Evolutionary conservation across 2,113 vertebrate genomes (phyloP), one percentile per base, ranked within the genome.

Genomic region (Boleophthalmus pectinirostris): DNA sequence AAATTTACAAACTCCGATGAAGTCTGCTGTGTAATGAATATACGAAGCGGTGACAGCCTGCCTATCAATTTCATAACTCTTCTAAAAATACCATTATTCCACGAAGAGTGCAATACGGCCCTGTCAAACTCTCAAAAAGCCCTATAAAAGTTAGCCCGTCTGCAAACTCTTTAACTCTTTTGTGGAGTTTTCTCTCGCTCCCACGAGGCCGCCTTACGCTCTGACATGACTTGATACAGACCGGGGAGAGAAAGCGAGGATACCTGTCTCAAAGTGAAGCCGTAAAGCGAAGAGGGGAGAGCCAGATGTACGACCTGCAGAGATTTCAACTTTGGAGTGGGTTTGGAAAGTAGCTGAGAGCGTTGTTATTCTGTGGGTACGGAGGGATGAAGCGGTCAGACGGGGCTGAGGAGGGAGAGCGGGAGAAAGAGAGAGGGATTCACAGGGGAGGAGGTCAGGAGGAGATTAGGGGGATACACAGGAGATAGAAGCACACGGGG

Each of bases 321-420:
- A 43, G 38, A 43, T 47, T 72, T 68, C 65, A 69, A 25, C 72
- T 83, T 15, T 83, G 82, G 68, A 20, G 16, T 51, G 77, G 72
- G 75, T 72, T 25, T 54, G 67, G 63, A 70, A 76, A 73, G 70
- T 79, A 73, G 29, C 83, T 83, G 78, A 90, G 83, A 68, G 43
- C 35, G 73, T 75, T 58, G 21, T 23, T 51, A 51, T 51, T 18
- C 7, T 3, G 20, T 51, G 16, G 1, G 85, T 88, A 86, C 83
- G 66, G 77, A 71, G 85, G 88, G 88, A 91, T 90, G 84, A 90
- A 92, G 90, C 74, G 90, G 88, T 90, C 89, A 89, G 83, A 49
- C 3, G 13, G 14, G 13, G 23, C 13, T 2, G 56, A 3, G 38
- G 6, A 12, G 11, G 73, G 21, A 68, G 80, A 75, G 79, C 81